Conservation (phyloP, 2,888 invertebrate genomes). For the Himalopsyche kuldschensis region DNA sequence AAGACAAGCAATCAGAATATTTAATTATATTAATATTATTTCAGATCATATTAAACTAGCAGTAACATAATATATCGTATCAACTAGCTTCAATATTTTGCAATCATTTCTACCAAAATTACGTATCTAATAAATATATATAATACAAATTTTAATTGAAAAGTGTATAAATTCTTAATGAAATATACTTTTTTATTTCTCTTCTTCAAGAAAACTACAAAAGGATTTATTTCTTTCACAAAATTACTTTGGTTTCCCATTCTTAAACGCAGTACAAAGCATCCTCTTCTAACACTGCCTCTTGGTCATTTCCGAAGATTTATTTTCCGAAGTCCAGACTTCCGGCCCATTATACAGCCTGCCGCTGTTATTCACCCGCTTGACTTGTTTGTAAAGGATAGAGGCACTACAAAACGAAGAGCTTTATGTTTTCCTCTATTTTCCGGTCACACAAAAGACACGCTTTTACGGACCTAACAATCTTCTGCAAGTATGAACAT, state of each 20-base stretch:
- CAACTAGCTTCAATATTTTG: no score
- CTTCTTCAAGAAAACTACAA: neutral
- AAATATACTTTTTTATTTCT: no score
- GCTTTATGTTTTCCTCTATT: slow-evolving; percentile 18
- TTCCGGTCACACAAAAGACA: slow-evolving; percentile 10
- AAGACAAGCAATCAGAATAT: no score
- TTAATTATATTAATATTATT: no score
- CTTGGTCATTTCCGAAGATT: slow-evolving; percentile 26
- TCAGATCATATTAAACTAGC: no score
- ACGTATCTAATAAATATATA: no score
- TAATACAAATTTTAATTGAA: no score
- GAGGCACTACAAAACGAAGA: slow-evolving; percentile 1
- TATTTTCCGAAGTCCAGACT: slow-evolving; percentile 24
- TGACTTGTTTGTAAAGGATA: slow-evolving; percentile 21
- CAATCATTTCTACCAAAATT: no score
- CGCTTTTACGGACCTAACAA: neutral
- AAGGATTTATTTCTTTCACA: neutral
- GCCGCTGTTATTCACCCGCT: slow-evolving; percentile 24
- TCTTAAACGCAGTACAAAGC: slow-evolving; percentile 1
- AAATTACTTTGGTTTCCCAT: neutral
- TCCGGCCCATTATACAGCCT: slow-evolving; percentile 31
- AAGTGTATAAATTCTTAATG: no score
- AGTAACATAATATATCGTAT: no score
- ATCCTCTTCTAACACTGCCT: neutral
- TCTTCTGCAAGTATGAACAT: neutral